phyloP scores from a whole-genome alignment of 2,888 invertebrate species.

The Mythimna albipuncta region DNA sequence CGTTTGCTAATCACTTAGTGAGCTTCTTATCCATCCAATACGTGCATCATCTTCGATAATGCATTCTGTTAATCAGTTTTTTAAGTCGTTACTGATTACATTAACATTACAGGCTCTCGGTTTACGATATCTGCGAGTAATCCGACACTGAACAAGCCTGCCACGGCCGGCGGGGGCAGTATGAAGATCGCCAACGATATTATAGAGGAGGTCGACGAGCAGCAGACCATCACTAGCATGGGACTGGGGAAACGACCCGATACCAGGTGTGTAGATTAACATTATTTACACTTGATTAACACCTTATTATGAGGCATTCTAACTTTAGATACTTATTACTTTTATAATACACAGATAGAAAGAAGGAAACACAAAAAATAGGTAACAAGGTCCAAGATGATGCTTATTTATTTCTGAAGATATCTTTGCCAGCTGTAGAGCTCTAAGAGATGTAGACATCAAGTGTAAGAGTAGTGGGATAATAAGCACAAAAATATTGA shows the following conservation, averaged over 20 bases:
- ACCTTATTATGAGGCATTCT: not conserved
- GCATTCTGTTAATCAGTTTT: constrained; percentile 29
- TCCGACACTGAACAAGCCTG: constrained; percentile 82
- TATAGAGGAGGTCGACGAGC: constrained; percentile 95
- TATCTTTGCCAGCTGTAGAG: no score
- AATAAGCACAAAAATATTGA: no score
- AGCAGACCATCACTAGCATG: constrained; percentile 95
- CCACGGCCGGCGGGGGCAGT: constrained; percentile 86
- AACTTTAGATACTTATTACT: not conserved
- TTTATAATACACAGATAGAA: no score
- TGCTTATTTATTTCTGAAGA: no score
- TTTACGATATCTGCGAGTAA: constrained; percentile 86
- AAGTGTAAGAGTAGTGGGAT: no score
- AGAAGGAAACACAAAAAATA: no score
- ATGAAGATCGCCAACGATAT: constrained; percentile 93
- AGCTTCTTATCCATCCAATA: constrained; percentile 29
- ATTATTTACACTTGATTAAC: constrained; percentile 13
- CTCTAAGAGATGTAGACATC: no score
- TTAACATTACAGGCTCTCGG: constrained; percentile 74
- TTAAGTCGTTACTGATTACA: constrained; percentile 22
- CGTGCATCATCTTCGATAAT: constrained; percentile 34
- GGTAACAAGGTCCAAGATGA: no score
- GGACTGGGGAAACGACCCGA: constrained; percentile 91
- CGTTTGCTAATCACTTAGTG: constrained; percentile 9
- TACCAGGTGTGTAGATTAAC: constrained; percentile 76